Conservation (phyloP, 2,888 invertebrate genomes). For the Thymelicus sylvestris region DNA sequence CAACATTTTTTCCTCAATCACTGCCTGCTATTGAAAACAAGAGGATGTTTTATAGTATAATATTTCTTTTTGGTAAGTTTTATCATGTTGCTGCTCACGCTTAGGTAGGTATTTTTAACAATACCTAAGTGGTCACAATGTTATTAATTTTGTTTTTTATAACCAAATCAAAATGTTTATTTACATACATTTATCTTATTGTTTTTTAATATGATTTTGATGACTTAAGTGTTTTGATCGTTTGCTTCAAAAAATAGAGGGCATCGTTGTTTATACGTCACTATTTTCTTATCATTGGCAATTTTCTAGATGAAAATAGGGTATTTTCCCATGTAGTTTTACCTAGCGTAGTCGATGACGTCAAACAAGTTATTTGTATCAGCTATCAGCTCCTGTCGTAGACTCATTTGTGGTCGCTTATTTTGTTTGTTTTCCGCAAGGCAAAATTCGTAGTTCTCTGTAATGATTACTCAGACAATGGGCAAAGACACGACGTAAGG, state of each 20-base stretch:
- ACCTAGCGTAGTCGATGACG: slow-evolving; percentile 8
- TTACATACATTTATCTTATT: too few species aligned
- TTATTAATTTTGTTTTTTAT: not conserved
- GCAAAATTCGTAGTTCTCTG: slow-evolving; percentile 10
- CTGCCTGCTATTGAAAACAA: slow-evolving; percentile 56
- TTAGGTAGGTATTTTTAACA: not conserved
- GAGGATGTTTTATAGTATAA: slow-evolving; percentile 54
- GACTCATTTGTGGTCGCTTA: not conserved
- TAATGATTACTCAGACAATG: not conserved
- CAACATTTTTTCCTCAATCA: slow-evolving; percentile 57
- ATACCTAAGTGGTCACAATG: not conserved
- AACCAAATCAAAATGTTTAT: too few species aligned
- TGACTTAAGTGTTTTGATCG: too few species aligned
- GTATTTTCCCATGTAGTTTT: too few species aligned
- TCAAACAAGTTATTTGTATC: slow-evolving; percentile 13
- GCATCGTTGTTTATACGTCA: too few species aligned
- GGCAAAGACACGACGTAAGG: not conserved
- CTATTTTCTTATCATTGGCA: too few species aligned
- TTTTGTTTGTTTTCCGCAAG: slow-evolving; percentile 26
- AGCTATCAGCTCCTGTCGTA: not conserved
- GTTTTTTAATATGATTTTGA: too few species aligned
- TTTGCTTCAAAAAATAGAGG: too few species aligned
- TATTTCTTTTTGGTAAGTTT: slow-evolving; percentile 74
- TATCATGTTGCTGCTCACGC: not conserved
- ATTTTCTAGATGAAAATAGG: too few species aligned